Evolutionary conservation across 2,888 invertebrate species (phyloP).

Genomic region (Hemithea aestivaria): DNA sequence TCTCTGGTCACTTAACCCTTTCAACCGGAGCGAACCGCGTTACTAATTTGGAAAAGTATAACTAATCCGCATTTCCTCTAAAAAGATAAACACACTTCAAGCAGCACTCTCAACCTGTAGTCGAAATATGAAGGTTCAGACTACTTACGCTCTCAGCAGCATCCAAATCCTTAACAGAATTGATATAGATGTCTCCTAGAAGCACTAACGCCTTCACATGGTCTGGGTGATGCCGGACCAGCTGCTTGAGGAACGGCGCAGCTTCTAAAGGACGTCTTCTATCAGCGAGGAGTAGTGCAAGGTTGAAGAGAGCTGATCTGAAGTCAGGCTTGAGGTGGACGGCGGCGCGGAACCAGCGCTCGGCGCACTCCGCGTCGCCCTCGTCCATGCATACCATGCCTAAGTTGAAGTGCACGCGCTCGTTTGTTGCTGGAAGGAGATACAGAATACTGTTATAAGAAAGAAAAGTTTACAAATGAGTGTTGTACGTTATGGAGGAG

Average conservation of each 20-base stretch:
- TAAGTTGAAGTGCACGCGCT: conserved; percentile 95
- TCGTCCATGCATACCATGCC: conserved; percentile 99
- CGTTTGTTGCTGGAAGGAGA: conserved; percentile 83
- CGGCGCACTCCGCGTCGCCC: conserved; percentile 91
- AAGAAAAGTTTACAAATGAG: too few relatives aligned
- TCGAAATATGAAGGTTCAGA: too few relatives aligned
- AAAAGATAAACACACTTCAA: too few relatives aligned
- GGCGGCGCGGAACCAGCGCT: conserved; percentile 94
- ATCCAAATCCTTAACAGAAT: conserved; percentile 95
- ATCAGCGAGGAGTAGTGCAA: conserved; percentile 93
- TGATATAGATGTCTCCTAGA: conserved; percentile 97
- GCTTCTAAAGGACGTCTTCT: conserved; percentile 93
- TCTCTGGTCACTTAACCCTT: too few relatives aligned
- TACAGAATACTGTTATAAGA: neutral
- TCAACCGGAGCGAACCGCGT: too few relatives aligned
- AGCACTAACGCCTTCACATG: conserved; percentile 96
- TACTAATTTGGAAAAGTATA: too few relatives aligned
- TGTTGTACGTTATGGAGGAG: too few relatives aligned
- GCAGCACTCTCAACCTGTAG: too few relatives aligned
- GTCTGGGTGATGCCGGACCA: conserved; percentile 94
- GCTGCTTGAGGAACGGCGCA: conserved; percentile 93
- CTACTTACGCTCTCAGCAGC: conserved; percentile 93
- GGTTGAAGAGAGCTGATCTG: conserved; percentile 95
- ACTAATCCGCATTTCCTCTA: too few relatives aligned
- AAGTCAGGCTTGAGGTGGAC: conserved; percentile 93